phyloP scores from a whole-genome alignment of 2,888 invertebrate species.

The Lacanobia oleracea region DNA sequence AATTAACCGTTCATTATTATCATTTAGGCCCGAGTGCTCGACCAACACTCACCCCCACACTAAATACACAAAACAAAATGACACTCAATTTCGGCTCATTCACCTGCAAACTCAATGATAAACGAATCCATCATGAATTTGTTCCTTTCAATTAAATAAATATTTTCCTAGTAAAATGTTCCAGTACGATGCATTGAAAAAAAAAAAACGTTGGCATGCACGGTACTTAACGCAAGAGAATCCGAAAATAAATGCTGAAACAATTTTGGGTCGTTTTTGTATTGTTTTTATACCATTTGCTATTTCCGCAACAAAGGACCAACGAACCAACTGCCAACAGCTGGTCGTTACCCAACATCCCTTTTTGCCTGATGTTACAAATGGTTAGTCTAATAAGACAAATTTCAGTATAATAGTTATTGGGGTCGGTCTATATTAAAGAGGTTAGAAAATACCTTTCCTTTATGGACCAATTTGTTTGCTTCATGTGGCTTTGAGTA shows the following conservation, averaged over 20 bases:
- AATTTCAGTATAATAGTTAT: constrained; percentile 34
- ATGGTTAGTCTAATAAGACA: constrained; percentile 43
- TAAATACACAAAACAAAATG: constrained; percentile 20
- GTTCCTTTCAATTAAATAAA: constrained; percentile 22
- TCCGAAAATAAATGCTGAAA: constrained; percentile 45
- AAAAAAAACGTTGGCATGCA: constrained; percentile 4
- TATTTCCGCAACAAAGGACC: constrained; percentile 37
- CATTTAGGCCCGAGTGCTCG: not conserved
- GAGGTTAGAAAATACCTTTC: constrained; percentile 18
- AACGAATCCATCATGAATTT: constrained; percentile 23
- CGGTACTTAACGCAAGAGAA: constrained; percentile 9
- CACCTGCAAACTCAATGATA: constrained; percentile 42
- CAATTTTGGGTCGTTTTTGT: constrained; percentile 43
- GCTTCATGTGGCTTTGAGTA: not conserved
- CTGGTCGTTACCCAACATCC: constrained; percentile 42
- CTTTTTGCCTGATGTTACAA: constrained; percentile 43
- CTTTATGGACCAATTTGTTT: not conserved
- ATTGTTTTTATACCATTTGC: constrained; percentile 41
- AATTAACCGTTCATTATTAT: constrained; percentile 14
- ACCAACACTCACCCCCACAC: constrained; percentile 4
- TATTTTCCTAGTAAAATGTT: not conserved
- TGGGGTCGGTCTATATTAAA: constrained; percentile 12
- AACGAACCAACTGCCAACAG: constrained; percentile 38
- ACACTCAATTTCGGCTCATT: constrained; percentile 20
- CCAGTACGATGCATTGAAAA: not conserved